These are phyloP conservation scores for Rapana venosa DNA, from an alignment of 2,888 invertebrate genomes.

Conservation along the genomic window DNA sequence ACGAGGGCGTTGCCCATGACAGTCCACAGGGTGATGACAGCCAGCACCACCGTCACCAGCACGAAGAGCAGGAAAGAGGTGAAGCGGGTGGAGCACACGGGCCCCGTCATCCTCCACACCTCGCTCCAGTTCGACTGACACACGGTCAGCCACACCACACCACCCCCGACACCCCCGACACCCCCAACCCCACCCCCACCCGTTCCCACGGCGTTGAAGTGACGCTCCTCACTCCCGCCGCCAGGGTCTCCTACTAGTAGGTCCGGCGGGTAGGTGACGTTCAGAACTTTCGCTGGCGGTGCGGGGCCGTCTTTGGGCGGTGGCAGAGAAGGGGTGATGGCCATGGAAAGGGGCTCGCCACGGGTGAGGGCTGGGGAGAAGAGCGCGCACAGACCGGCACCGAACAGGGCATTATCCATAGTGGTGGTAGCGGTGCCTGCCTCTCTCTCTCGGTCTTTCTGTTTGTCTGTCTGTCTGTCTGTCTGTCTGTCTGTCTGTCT, in stretches of 20 bases:
- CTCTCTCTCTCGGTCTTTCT: not conserved
- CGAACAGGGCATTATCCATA: not conserved
- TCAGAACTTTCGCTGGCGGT: not conserved
- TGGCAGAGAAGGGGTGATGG: not conserved
- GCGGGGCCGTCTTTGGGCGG: not conserved
- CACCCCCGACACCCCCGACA: too few species aligned
- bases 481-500: too few species aligned
- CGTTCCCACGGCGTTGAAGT: not conserved
- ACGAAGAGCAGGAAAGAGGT: slow-evolving; percentile 62
- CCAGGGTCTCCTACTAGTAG: not conserved
- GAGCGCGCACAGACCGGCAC: not conserved
- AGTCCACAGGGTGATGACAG: slow-evolving; percentile 73
- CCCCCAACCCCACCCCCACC: not conserved
- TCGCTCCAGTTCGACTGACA: slow-evolving; percentile 61
- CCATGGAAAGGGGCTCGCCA: not conserved
- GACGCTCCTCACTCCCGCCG: not conserved
- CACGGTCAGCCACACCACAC: slow-evolving; percentile 29
- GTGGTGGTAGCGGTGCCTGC: not conserved
- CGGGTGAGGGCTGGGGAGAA: not conserved
- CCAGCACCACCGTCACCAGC: slow-evolving; percentile 69
- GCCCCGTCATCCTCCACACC: slow-evolving; percentile 61
- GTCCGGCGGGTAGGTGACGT: not conserved
- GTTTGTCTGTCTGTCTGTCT: too few species aligned
- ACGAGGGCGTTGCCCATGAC: slow-evolving; percentile 77
- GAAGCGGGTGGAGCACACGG: slow-evolving; percentile 67